phyloP scores from a whole-genome alignment of 1,140 invertebrate genomes.

The Pygmarrhopalites habei region DNA sequence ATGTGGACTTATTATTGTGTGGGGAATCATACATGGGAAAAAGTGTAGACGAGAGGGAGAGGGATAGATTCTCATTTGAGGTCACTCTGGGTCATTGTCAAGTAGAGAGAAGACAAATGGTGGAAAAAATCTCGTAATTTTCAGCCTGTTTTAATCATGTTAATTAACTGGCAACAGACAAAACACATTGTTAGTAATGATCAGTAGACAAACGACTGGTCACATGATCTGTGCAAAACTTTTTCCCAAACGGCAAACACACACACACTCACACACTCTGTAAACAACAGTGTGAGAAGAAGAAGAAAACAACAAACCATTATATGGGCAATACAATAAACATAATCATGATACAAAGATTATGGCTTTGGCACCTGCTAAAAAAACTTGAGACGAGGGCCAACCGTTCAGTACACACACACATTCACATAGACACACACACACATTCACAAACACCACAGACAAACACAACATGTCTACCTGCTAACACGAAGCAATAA shows the following conservation, averaged over 20 bases:
- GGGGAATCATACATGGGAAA: no score
- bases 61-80: constrained; percentile 1
- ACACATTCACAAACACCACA: no score
- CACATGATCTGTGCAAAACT: no score
- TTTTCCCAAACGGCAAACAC: not conserved
- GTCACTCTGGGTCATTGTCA: constrained; percentile 26
- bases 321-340: no score
- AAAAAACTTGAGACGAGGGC: no score
- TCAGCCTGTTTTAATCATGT: constrained; percentile 16
- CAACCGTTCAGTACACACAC: no score
- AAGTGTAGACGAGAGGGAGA: no score
- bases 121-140: constrained; percentile 25
- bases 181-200: constrained; percentile 1
- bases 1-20: no score
- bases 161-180: constrained; percentile 21
- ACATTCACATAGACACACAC: not conserved
- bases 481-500: no score
- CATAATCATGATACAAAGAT: not conserved
- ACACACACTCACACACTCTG: not conserved
- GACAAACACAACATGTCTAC: no score
- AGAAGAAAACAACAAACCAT: no score
- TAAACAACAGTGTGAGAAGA: not conserved
- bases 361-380: not conserved
- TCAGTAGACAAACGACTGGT: no score
- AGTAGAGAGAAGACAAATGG: constrained; percentile 15